Base-by-base conservation (phyloP, 1,140 invertebrate species). In the Phymastichus coffea region DNA sequence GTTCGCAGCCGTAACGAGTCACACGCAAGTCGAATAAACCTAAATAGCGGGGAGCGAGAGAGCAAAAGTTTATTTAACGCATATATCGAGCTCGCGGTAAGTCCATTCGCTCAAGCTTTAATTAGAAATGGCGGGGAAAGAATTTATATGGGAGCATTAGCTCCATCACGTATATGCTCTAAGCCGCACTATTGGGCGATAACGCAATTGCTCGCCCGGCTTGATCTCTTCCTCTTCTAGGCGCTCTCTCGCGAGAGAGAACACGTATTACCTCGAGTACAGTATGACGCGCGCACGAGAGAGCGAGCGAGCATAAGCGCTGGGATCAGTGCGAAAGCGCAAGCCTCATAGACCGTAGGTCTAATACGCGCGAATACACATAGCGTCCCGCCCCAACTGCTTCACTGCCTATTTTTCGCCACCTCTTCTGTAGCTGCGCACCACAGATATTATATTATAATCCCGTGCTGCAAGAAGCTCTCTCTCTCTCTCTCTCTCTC, bases 371-470 rank as follows among this genome's bases (percentile, higher is more conserved):
- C 37, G 12, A 22, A 2, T 26, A 4, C 14, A 40, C 10, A 25
- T 37, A 20, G 38, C 25, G 12, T 23, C 49, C 51, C 7, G 20
- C 40, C 23, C 52, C 26, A 57, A 19, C 30, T 46, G 19, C 15
- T 35, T 48, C 17, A 25, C 15, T 2, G 35, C 25, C 30, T 20
- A 41, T 44, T 35, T n/a, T 53, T 3, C 10, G 23, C 8, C 8
- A 12, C 15, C 6, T 8, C 40, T 25, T 37, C 7, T 33, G 22
- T 28, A 25, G 17, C 47, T 57, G 61, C 54, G 64, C 48, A 59
- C n/a, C 26, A 12, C 57, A n/a, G 63, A 74, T 76, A 75, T 76
- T 76, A 73, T 70, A 78, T 75, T 76, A 77, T 75, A 77, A 78
- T 78, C 71, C 71, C 38, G 52, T 33, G 57, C 64, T 59, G 63